These are phyloP conservation scores for Manis pentadactyla DNA, from an alignment of 2,797 vertebrate genomes.

Conservation along the genomic window DNA sequence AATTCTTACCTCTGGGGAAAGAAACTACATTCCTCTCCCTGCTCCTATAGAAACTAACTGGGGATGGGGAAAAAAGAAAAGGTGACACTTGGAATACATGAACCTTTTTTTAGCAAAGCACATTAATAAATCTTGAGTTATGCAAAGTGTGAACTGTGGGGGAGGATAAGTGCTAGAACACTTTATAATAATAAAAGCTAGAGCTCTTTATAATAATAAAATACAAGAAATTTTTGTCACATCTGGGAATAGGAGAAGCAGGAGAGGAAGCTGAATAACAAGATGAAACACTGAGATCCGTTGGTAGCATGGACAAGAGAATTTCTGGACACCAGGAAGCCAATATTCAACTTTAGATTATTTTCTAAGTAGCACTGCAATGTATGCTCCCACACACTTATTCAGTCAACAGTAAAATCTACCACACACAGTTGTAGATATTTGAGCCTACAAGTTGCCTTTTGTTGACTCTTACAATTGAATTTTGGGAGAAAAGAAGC, in stretches of 20 bases:
- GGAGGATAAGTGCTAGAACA: conserved; percentile 16
- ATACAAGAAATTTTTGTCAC: not conserved
- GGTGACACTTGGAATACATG: not conserved
- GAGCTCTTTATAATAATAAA: conserved; percentile 28
- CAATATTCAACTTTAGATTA: not conserved
- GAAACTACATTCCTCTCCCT: not conserved
- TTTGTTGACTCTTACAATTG: not conserved
- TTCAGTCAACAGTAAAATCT: not conserved
- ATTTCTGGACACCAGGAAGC: not conserved
- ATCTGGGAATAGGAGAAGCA: not conserved
- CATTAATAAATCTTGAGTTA: conserved; percentile 52
- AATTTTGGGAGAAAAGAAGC: not conserved
- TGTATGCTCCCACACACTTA: not conserved
- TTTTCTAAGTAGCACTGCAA: not conserved
- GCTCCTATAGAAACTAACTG: not conserved
- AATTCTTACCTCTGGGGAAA: not conserved
- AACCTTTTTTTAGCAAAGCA: conserved; percentile 33
- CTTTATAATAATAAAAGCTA: conserved; percentile 17
- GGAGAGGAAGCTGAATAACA: not conserved
- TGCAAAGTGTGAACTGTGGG: conserved; percentile 7
- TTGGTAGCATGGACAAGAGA: not conserved
- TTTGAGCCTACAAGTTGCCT: not conserved
- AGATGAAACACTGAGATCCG: not conserved
- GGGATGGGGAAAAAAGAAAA: not conserved
- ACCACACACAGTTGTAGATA: not conserved